Conservation (phyloP, 2,113 vertebrate genomes). For the Camelus bactrianus region DNA sequence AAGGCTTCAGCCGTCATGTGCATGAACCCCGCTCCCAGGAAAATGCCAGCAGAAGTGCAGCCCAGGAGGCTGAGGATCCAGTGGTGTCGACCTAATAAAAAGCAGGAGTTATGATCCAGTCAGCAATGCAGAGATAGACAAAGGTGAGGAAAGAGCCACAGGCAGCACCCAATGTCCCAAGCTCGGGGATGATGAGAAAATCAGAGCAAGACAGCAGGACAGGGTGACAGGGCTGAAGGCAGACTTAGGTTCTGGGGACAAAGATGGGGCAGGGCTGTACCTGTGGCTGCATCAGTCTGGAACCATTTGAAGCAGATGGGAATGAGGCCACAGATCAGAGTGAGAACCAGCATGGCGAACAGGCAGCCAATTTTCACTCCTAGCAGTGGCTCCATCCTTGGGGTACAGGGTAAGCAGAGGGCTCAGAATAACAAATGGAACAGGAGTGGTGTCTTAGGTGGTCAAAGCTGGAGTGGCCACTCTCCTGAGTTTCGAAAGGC, state of each 20-base stretch:
- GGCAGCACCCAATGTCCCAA: neutral
- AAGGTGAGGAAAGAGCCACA: neutral
- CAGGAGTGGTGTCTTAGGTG: neutral
- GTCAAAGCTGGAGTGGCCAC: neutral
- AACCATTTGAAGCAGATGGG: constrained; percentile 82
- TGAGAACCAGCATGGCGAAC: constrained; percentile 74
- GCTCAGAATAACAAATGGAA: neutral
- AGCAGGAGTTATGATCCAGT: neutral
- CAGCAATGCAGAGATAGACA: neutral
- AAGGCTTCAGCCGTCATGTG: constrained; percentile 83
- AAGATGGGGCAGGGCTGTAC: constrained; percentile 52
- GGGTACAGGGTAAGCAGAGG: neutral
- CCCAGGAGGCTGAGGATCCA: constrained; percentile 80
- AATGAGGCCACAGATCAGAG: constrained; percentile 79
- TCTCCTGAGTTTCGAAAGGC: neutral
- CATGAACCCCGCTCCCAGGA: constrained; percentile 84
- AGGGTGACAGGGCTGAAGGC: neutral
- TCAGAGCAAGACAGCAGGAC: neutral
- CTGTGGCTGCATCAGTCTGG: constrained; percentile 79
- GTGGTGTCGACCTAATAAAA: constrained; percentile 73
- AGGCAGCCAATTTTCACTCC: constrained; percentile 81
- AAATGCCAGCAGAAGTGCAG: constrained; percentile 82
- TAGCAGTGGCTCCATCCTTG: constrained; percentile 80
- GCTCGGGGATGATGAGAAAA: neutral
- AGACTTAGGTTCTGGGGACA: neutral